Evolutionary conservation across 2,113 vertebrate species (phyloP).

Genomic region (Siphamia tubifer): DNA sequence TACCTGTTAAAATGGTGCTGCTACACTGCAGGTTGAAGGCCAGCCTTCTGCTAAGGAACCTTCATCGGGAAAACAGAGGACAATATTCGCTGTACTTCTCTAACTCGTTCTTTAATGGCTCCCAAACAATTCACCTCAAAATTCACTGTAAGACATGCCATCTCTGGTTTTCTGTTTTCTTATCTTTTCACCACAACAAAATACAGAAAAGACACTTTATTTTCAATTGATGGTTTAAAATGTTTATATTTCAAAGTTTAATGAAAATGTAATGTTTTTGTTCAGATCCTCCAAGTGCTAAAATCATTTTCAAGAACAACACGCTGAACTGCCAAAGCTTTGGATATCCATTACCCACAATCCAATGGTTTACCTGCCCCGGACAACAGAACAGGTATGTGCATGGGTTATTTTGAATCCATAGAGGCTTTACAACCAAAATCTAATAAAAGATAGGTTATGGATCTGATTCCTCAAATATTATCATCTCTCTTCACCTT

Average conservation of each 20-base stretch:
- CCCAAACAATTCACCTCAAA: slow-evolving; percentile 75
- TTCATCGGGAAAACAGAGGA: slow-evolving; percentile 80
- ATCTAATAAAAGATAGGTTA: no score
- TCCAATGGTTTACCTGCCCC: slow-evolving; percentile 83
- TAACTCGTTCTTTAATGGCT: slow-evolving; percentile 65
- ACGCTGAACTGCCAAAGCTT: slow-evolving; percentile 74
- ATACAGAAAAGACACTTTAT: no score
- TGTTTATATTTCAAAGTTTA: no score
- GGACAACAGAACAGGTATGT: slow-evolving; percentile 68
- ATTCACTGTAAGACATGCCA: slow-evolving; percentile 80
- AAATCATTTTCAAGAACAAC: slow-evolving; percentile 39
- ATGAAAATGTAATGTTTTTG: no score
- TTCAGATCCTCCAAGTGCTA: slow-evolving; percentile 59
- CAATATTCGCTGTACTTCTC: slow-evolving; percentile 79
- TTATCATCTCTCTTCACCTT: no score
- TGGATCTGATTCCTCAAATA: no score
- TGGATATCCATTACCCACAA: slow-evolving; percentile 82
- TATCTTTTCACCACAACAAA: no score
- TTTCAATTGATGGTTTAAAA: no score
- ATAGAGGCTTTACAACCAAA: no score
- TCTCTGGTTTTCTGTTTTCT: not conserved
- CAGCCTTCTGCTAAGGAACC: slow-evolving; percentile 72
- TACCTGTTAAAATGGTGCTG: not conserved
- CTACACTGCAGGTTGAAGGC: slow-evolving; percentile 60
- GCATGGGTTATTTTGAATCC: no score